Base-by-base conservation (phyloP, 2,888 invertebrate species). In the Helobdella robusta region DNA sequence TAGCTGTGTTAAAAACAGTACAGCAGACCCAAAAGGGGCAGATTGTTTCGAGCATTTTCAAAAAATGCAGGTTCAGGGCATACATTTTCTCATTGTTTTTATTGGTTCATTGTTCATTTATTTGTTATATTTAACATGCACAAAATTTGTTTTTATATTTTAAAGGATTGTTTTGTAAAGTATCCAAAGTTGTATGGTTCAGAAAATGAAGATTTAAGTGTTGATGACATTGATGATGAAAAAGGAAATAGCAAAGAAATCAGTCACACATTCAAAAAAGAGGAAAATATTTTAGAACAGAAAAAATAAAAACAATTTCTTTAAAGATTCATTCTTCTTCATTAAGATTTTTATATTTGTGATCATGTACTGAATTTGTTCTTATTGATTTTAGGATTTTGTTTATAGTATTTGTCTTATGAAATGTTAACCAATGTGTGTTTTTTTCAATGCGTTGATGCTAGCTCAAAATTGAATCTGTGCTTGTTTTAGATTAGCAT, bases 1-100 rank as follows among this genome's bases (percentile, higher is more conserved):
- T 80, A 87, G 89, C 35, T 95, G 95, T 80, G 94, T 94, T 78
- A 93, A 94, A 78, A 89, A 90, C 70, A 76, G 74, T 54, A 56
- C 71, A 67, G 87, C 87, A 2, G 92, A 93, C 2, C 89, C 90
- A 0, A 93, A 93, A 80, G 94, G 93, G 50, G 87, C 88, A 58
- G 91, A 95, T 75, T 95, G 95, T 80, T 88, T 88, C 75, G 89
- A 91, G 69, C 85, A 87, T 73, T 94, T 94, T 80, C 87, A 87
- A 76, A 85, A 85, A 62, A 93, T 94, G 92, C 90, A 91, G 77
- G 84, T 85, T 34, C 94, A n/a, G 11, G 6, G 52, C 11, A 15
- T 11, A 11, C 20, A 15, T 20, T 52, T 52, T 52, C 8, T 52
- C 23, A n/a, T 20, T n/a, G 6, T n/a, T 52, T 52, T 52, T 52